phyloP scores from a whole-genome alignment of 2,113 vertebrate genomes.

The Lates calcarifer region DNA sequence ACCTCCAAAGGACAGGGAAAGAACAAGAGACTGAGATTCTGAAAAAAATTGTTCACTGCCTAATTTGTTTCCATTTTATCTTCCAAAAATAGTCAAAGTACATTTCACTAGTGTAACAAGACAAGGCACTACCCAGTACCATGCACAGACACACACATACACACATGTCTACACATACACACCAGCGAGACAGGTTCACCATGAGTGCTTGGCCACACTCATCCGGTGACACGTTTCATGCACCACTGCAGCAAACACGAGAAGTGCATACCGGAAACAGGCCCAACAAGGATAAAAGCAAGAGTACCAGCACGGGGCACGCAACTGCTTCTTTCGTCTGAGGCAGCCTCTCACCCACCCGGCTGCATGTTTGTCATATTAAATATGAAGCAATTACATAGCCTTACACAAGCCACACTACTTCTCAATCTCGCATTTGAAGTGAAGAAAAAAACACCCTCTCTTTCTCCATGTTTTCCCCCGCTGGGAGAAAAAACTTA shows the following conservation, averaged over 20 bases:
- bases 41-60: background rate
- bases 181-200: slow-evolving; percentile 43
- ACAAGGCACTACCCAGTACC: no score
- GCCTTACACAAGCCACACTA: slow-evolving; percentile 48
- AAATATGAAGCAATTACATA: slow-evolving; percentile 81
- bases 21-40: slow-evolving; percentile 19
- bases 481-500: slow-evolving; percentile 21
- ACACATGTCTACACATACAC: slow-evolving; percentile 17
- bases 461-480: slow-evolving; percentile 8
- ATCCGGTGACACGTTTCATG: slow-evolving; percentile 74
- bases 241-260: slow-evolving; percentile 81
- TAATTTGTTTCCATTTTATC: background rate
- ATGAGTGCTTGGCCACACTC: slow-evolving; percentile 60
- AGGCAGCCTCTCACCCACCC: slow-evolving; percentile 57
- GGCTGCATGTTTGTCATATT: slow-evolving; percentile 73
- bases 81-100: slow-evolving; percentile 46
- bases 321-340: slow-evolving; percentile 54
- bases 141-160: slow-evolving; percentile 23
- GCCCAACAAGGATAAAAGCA: slow-evolving; percentile 64
- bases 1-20: background rate
- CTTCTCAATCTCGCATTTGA: slow-evolving; percentile 53
- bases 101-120: slow-evolving; percentile 32
- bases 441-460: slow-evolving; percentile 15
- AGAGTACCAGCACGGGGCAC: slow-evolving; percentile 52
- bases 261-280: slow-evolving; percentile 81